Conservation (phyloP, 1,140 invertebrate genomes). For the Trachymyrmex septentrionalis region DNA sequence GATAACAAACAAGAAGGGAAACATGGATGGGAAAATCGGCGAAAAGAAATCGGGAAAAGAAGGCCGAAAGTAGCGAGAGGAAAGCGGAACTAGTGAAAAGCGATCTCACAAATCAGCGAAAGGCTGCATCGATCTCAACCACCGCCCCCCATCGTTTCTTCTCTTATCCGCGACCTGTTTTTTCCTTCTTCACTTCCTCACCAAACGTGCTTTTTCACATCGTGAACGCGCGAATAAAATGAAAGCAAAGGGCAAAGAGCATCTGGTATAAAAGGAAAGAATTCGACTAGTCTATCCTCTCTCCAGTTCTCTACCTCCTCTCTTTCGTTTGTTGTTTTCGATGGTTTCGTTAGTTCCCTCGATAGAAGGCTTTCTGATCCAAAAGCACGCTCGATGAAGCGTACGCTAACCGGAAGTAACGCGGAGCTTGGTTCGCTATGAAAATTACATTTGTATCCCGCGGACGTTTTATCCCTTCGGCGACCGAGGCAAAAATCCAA, state of each 20-base stretch:
- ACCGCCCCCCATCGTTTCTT: conserved; percentile 19
- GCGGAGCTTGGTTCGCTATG: conserved; percentile 17
- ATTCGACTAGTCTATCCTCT: conserved; percentile 38
- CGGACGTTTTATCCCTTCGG: conserved; percentile 46
- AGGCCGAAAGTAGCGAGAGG: background rate
- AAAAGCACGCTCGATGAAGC: conserved; percentile 66
- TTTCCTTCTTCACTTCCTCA: conserved; percentile 1
- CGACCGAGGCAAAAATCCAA: conserved; percentile 49
- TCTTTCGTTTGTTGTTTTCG: background rate
- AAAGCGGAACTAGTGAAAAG: conserved; percentile 31
- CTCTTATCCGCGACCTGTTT: conserved; percentile 26
- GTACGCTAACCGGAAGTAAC: conserved; percentile 33
- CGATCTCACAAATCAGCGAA: conserved; percentile 71
- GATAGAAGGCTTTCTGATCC: conserved; percentile 61
- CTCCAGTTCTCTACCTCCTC: background rate
- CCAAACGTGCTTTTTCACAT: conserved; percentile 60
- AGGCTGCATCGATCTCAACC: conserved; percentile 67
- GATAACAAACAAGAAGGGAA: conserved; percentile 30
- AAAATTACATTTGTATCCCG: conserved; percentile 54
- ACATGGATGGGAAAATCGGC: background rate
- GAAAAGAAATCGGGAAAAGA: conserved; percentile 24
- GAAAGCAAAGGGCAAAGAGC: conserved; percentile 15
- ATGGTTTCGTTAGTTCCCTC: conserved; percentile 34
- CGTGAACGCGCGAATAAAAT: conserved; percentile 61
- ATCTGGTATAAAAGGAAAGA: conserved; percentile 17